These are phyloP conservation scores for Rhorus exstirpatorius DNA, from an alignment of 2,888 invertebrate genomes.

Conservation along the genomic window DNA sequence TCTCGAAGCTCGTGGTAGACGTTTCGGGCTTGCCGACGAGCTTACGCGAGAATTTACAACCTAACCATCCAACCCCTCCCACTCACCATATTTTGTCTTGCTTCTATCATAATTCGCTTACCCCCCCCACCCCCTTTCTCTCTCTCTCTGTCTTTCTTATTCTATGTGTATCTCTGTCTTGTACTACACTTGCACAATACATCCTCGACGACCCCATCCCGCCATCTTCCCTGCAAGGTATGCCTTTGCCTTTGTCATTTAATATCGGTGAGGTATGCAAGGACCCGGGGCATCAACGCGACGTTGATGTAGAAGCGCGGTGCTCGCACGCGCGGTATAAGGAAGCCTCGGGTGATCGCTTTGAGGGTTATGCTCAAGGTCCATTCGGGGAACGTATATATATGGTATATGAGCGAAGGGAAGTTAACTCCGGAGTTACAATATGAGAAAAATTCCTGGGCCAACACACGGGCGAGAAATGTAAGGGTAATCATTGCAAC, in stretches of 20 bases:
- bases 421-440: not conserved
- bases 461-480: not conserved
- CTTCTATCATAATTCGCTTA: constrained; percentile 62
- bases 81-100: constrained; percentile 50
- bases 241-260: constrained; percentile 86
- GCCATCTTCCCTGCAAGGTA: constrained; percentile 79
- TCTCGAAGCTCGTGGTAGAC: constrained; percentile 74
- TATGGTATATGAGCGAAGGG: not conserved
- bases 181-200: constrained; percentile 41
- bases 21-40: constrained; percentile 79
- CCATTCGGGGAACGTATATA: constrained; percentile 45
- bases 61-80: constrained; percentile 77
- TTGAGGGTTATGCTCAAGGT: constrained; percentile 81
- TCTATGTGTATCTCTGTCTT: constrained; percentile 38
- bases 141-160: constrained; percentile 10
- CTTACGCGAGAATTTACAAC: constrained; percentile 82
- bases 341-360: constrained; percentile 85
- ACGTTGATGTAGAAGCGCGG: constrained; percentile 62
- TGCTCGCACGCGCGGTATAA: constrained; percentile 76
- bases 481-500: too few species aligned
- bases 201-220: constrained; percentile 34
- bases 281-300: constrained; percentile 65
- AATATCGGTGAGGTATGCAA: constrained; percentile 85
- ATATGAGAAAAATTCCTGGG: too few species aligned
- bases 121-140: constrained; percentile 14